Conservation (phyloP, 2,797 vertebrate species). For the Alfaro cultratus region DNA sequence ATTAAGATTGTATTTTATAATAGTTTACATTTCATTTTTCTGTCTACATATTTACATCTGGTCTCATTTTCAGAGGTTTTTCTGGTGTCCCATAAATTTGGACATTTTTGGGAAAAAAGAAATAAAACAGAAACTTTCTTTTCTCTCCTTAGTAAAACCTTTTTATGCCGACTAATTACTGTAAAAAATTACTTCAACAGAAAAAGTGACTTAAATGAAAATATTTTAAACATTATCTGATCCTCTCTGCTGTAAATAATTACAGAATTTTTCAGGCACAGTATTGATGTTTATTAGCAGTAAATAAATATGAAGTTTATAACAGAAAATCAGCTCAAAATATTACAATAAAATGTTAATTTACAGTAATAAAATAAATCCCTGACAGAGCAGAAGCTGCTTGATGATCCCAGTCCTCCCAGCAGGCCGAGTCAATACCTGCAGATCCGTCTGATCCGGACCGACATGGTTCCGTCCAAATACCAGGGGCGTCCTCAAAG, state of each 20-base stretch:
- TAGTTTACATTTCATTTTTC: background rate
- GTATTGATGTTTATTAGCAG: background rate
- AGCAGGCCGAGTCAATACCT: too few relatives aligned
- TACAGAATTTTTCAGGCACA: background rate
- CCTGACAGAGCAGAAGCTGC: too few relatives aligned
- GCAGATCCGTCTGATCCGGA: background rate
- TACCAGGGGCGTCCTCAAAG: too few relatives aligned
- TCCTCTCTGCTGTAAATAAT: background rate
- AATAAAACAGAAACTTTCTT: background rate
- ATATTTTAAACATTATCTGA: background rate
- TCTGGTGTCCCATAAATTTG: background rate
- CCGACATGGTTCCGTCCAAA: too few relatives aligned
- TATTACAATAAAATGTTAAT: background rate
- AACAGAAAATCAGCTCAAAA: background rate
- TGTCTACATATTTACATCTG: too few relatives aligned
- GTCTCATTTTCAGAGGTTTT: background rate
- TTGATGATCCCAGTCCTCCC: background rate
- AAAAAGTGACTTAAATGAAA: background rate
- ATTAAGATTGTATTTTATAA: background rate
- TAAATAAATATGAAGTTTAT: background rate
- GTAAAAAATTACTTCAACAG: background rate
- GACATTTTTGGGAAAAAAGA: background rate
- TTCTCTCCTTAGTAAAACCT: background rate
- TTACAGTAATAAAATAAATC: background rate
- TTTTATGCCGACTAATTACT: background rate